These are phyloP conservation scores for Pyrocoelia pectoralis DNA, from an alignment of 2,888 invertebrate species.

Conservation along the genomic window DNA sequence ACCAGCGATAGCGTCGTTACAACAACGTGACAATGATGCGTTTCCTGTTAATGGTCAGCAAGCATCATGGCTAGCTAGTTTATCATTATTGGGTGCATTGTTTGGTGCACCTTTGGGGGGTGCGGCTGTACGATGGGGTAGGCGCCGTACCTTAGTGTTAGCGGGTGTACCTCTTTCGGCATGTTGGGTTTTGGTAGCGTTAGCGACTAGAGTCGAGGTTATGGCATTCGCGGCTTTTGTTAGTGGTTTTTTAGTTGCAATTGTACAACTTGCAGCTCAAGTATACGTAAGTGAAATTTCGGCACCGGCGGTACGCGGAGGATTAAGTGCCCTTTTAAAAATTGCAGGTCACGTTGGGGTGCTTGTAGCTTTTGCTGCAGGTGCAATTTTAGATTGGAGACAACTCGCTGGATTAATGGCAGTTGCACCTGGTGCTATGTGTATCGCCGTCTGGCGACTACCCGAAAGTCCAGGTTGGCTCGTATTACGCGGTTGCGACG, in stretches of 20 bases:
- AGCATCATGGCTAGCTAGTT: slow-evolving; percentile 83
- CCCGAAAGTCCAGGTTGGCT: slow-evolving; percentile 91
- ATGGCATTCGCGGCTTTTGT: slow-evolving; percentile 86
- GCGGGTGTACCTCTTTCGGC: slow-evolving; percentile 79
- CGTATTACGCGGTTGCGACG: slow-evolving; percentile 77
- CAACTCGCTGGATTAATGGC: slow-evolving; percentile 84
- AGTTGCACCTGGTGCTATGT: slow-evolving; percentile 78
- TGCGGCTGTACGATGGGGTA: slow-evolving; percentile 77
- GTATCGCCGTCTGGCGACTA: slow-evolving; percentile 78
- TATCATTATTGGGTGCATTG: slow-evolving; percentile 80
- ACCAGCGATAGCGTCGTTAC: slow-evolving; percentile 80
- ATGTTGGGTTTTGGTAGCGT: slow-evolving; percentile 83
- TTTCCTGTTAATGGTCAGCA: slow-evolving; percentile 76
- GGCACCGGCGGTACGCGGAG: slow-evolving; percentile 85
- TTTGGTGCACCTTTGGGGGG: slow-evolving; percentile 83
- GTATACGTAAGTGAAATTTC: slow-evolving; percentile 94
- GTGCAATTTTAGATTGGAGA: slow-evolving; percentile 85
- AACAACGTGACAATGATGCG: slow-evolving; percentile 66
- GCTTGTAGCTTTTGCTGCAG: slow-evolving; percentile 82
- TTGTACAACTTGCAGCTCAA: slow-evolving; percentile 58
- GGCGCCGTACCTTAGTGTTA: slow-evolving; percentile 73
- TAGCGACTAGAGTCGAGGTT: slow-evolving; percentile 78
- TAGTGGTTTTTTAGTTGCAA: slow-evolving; percentile 69
- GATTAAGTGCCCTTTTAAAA: slow-evolving; percentile 86
- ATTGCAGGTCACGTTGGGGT: slow-evolving; percentile 87